These are phyloP conservation scores for Rhagologus leucostigma DNA, from an alignment of 2,113 vertebrate genomes.

Conservation along the genomic window DNA sequence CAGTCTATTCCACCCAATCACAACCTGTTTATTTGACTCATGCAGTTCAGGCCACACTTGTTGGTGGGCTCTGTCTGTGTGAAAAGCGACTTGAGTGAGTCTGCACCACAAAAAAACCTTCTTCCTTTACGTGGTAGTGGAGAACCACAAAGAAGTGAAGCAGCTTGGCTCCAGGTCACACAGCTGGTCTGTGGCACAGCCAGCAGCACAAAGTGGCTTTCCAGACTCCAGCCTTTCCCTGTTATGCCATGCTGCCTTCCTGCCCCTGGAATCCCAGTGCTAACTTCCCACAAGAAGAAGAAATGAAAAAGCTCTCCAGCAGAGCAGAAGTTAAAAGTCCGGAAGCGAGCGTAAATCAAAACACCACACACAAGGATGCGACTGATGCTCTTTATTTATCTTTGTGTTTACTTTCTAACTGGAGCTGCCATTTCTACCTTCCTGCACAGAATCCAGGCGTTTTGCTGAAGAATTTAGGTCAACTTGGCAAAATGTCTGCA, in stretches of 20 bases:
- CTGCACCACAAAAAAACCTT: neutral
- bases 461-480: slow-evolving; percentile 7
- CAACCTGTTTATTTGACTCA: neutral
- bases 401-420: neutral
- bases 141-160: neutral
- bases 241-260: accelerated
- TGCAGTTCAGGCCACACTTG: neutral
- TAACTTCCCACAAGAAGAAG: neutral
- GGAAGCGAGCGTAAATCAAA: neutral
- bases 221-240: neutral
- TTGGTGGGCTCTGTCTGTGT: neutral
- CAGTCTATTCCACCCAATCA: neutral
- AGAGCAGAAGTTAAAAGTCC: neutral
- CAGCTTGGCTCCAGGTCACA: neutral
- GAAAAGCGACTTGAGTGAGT: neutral
- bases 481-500: neutral
- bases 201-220: neutral
- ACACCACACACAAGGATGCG: neutral
- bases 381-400: slow-evolving; percentile 1
- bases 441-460: neutral
- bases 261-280: neutral
- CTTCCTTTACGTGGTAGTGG: neutral
- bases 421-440: neutral
- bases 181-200: neutral
- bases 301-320: neutral